Base-by-base conservation (phyloP, 2,888 invertebrate genomes). In the Agriopis leucophaearia region DNA sequence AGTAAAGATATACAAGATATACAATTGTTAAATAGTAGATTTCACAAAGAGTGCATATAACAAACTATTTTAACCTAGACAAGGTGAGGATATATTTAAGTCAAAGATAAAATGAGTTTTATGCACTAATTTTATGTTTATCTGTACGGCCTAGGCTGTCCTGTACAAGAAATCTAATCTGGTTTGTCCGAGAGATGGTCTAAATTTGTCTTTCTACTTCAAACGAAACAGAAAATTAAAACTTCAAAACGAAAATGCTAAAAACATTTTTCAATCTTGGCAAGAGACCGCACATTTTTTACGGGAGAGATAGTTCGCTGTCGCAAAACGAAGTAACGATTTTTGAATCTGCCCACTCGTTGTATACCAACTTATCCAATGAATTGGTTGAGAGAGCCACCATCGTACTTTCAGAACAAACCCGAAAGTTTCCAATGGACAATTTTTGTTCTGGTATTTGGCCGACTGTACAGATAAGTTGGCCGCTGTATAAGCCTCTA, bases 321-420 rank as follows among this genome's bases (percentile, higher is more conserved):
- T 67, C 62, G 63, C 58, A 16, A 60, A 63, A 67, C 62, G 58
- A 67, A 67, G 59, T 55, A 67, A 59, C 54, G 63, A 67, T 63
- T 58, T 66, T 67, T 67, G 59, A 67, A 67, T 67, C 66, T 61
- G n/a, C 10, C 42, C 38, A 45, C 51, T 10, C 48, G 44, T 12
- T 27, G 27, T 47, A 13, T 12, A 27, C 55, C 18, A 55, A 55
- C 18, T 44, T 27, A 42, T 44, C 18, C n/a, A 3, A 13, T 8
- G 2, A 55, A 13, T 18, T 16, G 16, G 5, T 18, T 13, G 8
- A 42, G 12, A 13, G 55, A 42, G 40, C 27, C n/a, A 55, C 27
- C 1, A n/a, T 27, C 55, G 42, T 13, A 42, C 8, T 55, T 42
- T 55, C 8, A 6, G 38, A 6, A 16, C 2, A 9, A 40, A 40